These are phyloP conservation scores for Discoglossus pictus DNA, from an alignment of 2,797 vertebrate genomes.

Conservation along the genomic window DNA sequence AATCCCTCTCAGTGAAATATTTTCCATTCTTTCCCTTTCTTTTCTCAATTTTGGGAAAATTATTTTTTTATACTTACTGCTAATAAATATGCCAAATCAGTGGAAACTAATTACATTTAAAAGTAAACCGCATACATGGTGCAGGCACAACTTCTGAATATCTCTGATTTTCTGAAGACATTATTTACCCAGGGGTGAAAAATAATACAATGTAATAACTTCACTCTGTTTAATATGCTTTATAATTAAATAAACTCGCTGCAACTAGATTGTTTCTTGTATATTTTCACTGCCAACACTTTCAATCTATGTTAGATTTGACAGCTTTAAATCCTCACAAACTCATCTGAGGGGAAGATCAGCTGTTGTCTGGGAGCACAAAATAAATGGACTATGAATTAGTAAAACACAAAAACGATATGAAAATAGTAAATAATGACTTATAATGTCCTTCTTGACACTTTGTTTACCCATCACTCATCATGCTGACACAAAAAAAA, in stretches of 20 bases:
- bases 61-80: neutral
- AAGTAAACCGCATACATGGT: neutral
- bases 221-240: conserved; percentile 17
- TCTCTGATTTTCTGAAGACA: conserved; percentile 6
- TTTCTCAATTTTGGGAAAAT: no score
- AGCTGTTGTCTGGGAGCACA: conserved; percentile 22
- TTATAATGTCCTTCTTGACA: conserved; percentile 46
- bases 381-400: conserved; percentile 38
- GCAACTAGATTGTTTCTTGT: conserved; percentile 26
- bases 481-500: conserved; percentile 27
- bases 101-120: conserved; percentile 12
- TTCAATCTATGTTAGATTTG: conserved; percentile 35
- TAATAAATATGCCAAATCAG: conserved; percentile 15
- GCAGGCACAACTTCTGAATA: conserved; percentile 2
- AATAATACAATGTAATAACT: conserved; percentile 18
- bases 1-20: no score
- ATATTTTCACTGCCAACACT: conserved; percentile 30
- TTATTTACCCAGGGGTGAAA: conserved; percentile 20
- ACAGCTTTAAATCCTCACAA: conserved; percentile 34
- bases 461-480: conserved; percentile 47
- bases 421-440: conserved; percentile 41
- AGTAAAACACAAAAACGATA: conserved; percentile 11
- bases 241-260: conserved; percentile 40
- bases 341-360: conserved; percentile 9
- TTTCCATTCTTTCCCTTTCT: no score